A percentile compares a stretch with the other conserved stretches of the same genome.
phyloP scores from a whole-genome alignment of 1,140 invertebrate genomes.

The Alviniconcha marisindica region DNA sequence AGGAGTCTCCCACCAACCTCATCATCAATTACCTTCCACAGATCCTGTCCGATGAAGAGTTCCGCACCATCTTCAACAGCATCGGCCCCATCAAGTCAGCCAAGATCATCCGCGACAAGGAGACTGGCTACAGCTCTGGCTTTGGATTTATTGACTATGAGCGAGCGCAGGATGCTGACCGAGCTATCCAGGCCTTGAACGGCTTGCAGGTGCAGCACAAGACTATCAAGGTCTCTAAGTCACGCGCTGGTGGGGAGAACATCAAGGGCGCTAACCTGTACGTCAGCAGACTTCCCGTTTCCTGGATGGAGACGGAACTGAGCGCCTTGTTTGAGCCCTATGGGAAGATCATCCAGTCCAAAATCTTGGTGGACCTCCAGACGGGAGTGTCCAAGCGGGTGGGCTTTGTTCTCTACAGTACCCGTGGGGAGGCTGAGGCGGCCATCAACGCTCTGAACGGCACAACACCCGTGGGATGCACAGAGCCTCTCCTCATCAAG shows the following conservation, averaged over 20 bases:
- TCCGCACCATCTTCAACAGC: slow-evolving; percentile 90
- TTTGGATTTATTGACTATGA: slow-evolving; percentile 97
- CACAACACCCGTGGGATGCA: slow-evolving; percentile 88
- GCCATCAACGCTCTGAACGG: slow-evolving; percentile 92
- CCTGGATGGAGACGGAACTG: slow-evolving; percentile 82
- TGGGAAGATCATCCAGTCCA: slow-evolving; percentile 92
- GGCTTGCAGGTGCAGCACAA: slow-evolving; percentile 92
- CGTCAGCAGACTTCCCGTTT: slow-evolving; percentile 91
- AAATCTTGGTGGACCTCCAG: slow-evolving; percentile 91
- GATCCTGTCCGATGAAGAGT: slow-evolving; percentile 92
- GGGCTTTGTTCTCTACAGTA: slow-evolving; percentile 88
- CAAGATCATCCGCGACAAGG: slow-evolving; percentile 87
- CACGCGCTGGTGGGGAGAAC: slow-evolving; percentile 91
- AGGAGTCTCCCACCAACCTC: slow-evolving; percentile 82
- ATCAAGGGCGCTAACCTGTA: slow-evolving; percentile 97
- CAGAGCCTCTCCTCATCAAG: slow-evolving; percentile 89
- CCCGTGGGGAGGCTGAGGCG: slow-evolving; percentile 85
- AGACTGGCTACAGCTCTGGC: slow-evolving; percentile 96
- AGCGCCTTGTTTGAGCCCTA: slow-evolving; percentile 90
- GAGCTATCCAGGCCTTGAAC: slow-evolving; percentile 91
- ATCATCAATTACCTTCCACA: slow-evolving; percentile 98
- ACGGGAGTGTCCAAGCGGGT: slow-evolving; percentile 91
- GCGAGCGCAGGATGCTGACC: slow-evolving; percentile 88
- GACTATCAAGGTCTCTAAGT: slow-evolving; percentile 92
- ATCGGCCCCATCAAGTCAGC: slow-evolving; percentile 87